Evolutionary conservation across 2,888 invertebrate genomes (phyloP), one percentile per base, ranked within the genome.

Genomic region (Toxonevra muliebris): DNA sequence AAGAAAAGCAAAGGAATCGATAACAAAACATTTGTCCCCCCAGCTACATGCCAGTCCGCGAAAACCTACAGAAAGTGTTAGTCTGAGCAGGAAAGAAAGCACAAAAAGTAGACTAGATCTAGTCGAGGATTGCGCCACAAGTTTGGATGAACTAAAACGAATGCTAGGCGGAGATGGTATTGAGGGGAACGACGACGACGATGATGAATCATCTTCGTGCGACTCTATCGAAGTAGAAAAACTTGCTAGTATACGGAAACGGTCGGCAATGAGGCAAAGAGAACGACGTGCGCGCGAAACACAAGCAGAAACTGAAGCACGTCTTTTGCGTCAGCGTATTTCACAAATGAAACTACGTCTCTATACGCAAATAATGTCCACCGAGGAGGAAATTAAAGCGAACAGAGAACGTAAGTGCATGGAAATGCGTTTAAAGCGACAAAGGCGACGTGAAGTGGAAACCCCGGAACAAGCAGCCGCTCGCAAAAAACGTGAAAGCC

Each of bases 291-390:
- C 61, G 17, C n/a, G 48, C 1, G 71, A 71, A 68, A 65, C 70
- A 0, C 15, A 17, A 0, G 72, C 69, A 17, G 65, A 74, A 57
- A 64, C 66, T 0, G 71, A 74, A 10, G 41, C 59, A 19, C 70
- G 72, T 1, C 65, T 58, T 41, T 73, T 77, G 70, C 54, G 67
- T 0, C 61, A 71, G 42, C 73, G 77, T 12, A 73, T 78, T 15
- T 48, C 59, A 1, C 72, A 70, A 8, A 76, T 74, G 70, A 77
- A 78, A 57, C 30, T 63, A 5, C 77, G 78, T 19, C 69, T 77
- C 54, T 13, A 73, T 45, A 62, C 59, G 11, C 75, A 74, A 12
- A 50, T 76, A 13, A 62, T 57, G n/a, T 70, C 74, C 4, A 67
- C 69, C 57, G 75, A 74, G 0, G 53, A 70, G 11, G 71, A 74